Percentiles rank a stretch among this genome's conserved stretches.
Evolutionary conservation across 1,140 invertebrate species (phyloP).

Genomic region (Eumaeus atala): DNA sequence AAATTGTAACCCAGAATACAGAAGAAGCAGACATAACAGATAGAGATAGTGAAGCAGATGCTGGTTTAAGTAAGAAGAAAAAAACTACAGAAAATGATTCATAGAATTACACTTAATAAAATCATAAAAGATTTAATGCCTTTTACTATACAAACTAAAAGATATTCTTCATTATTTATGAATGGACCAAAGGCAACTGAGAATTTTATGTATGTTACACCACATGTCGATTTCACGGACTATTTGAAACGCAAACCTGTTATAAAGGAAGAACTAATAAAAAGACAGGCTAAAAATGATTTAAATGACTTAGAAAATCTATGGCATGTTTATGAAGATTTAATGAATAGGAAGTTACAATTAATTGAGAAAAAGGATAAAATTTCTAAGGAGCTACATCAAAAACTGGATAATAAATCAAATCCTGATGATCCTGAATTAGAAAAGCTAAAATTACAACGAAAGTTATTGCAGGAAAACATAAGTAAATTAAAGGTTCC

Average conservation of each 20-base stretch:
- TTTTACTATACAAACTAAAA: conserved; percentile 36
- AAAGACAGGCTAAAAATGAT: conserved; percentile 40
- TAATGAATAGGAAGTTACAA: conserved; percentile 63
- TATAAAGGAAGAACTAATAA: conserved; percentile 42
- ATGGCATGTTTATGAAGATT: conserved; percentile 51
- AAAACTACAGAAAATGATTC: conserved; percentile 51
- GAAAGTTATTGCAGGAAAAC: conserved; percentile 76
- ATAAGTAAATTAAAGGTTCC: conserved; percentile 74
- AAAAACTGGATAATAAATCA: conserved; percentile 23
- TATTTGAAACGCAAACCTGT: conserved; percentile 65
- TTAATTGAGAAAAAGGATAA: conserved; percentile 50
- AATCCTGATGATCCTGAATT: conserved; percentile 64
- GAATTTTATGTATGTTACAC: conserved; percentile 75
- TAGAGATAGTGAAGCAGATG: conserved; percentile 54
- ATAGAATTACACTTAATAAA: conserved; percentile 26
- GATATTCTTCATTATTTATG: conserved; percentile 77
- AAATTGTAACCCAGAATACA: conserved; percentile 83
- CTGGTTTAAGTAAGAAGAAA: conserved; percentile 48
- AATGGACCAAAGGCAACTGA: conserved; percentile 77
- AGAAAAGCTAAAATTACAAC: conserved; percentile 72
- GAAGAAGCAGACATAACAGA: conserved; percentile 39
- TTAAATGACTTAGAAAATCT: conserved; percentile 47
- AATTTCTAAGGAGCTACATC: conserved; percentile 45
- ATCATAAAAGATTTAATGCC: conserved; percentile 7
- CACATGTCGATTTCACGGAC: conserved; percentile 77